These are phyloP conservation scores for Macrostomum lignano DNA, from an alignment of 1,140 invertebrate species.

Conservation along the genomic window DNA sequence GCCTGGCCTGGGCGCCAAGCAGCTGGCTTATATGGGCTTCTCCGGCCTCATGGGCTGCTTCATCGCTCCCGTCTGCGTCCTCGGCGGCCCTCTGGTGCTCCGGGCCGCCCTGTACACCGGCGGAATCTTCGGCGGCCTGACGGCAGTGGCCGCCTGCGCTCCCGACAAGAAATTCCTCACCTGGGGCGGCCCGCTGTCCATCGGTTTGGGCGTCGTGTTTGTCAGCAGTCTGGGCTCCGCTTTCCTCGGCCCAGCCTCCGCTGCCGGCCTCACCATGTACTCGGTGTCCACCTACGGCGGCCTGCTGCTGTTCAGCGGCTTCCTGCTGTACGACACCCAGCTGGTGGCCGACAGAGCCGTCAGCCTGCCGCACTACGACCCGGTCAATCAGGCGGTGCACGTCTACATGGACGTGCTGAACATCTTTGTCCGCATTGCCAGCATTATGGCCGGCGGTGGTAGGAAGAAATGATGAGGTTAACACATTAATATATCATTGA, in stretches of 20 bases:
- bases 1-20: too few species aligned
- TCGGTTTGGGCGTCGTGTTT: constrained; percentile 81
- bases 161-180: constrained; percentile 76
- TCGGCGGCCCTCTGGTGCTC: constrained; percentile 53
- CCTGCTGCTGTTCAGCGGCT: constrained; percentile 57
- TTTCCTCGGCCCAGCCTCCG: too few species aligned
- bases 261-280: too few species aligned
- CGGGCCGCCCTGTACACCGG: constrained; percentile 74
- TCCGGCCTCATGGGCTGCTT: constrained; percentile 65
- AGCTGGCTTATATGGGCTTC: too few species aligned
- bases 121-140: constrained; percentile 61
- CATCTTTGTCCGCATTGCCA: too few species aligned
- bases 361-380: constrained; percentile 47
- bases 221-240: too few species aligned
- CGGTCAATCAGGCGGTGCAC: constrained; percentile 81
- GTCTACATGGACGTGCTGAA: too few species aligned
- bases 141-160: constrained; percentile 64
- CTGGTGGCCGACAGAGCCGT: constrained; percentile 56
- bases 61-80: constrained; percentile 56
- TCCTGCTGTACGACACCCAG: constrained; percentile 82
- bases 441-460: too few species aligned
- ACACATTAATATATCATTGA: too few species aligned
- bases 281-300: constrained; percentile 77
- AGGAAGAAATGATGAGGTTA: too few species aligned
- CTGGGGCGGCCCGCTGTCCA: constrained; percentile 68